Conservation (phyloP, 2,888 invertebrate species). For the Netelia fuscicornis region DNA sequence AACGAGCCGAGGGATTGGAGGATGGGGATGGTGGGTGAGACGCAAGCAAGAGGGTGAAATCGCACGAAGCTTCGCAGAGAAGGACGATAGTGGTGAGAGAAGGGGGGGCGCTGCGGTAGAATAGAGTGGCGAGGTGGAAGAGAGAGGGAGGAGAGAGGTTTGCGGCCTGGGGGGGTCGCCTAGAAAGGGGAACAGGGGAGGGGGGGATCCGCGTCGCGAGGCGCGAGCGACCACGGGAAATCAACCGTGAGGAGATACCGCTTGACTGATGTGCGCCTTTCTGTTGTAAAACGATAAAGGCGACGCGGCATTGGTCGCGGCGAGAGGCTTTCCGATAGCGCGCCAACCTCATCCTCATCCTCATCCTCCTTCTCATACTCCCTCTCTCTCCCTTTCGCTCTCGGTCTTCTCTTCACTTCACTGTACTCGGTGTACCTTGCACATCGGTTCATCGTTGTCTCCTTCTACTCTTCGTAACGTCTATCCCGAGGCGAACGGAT, state of each 20-base stretch:
- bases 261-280: slow-evolving; percentile 85
- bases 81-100: slow-evolving; percentile 27
- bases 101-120: slow-evolving; percentile 56
- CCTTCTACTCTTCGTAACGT: not conserved
- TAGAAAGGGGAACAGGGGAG: not conserved
- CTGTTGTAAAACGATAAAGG: slow-evolving; percentile 85
- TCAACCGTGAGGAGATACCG: slow-evolving; percentile 85
- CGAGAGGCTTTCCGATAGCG: slow-evolving; percentile 83
- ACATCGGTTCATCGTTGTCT: slow-evolving; percentile 29
- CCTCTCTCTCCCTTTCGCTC: slow-evolving; percentile 49
- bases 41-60: slow-evolving; percentile 37
- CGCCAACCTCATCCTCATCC: slow-evolving; percentile 71
- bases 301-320: slow-evolving; percentile 83
- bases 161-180: slow-evolving; percentile 44
- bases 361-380: slow-evolving; percentile 42
- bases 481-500: not conserved
- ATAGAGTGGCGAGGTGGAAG: slow-evolving; percentile 31
- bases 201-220: slow-evolving; percentile 71
- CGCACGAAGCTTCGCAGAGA: slow-evolving; percentile 37
- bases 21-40: not conserved
- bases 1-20: slow-evolving; percentile 6
- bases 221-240: slow-evolving; percentile 84
- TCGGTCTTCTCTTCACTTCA: slow-evolving; percentile 17
- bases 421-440: slow-evolving; percentile 1
- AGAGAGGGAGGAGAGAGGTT: slow-evolving; percentile 34